Evolutionary conservation across 2,797 vertebrate species (phyloP), one percentile per base, ranked within the genome.

Genomic region (Alosa sapidissima): DNA sequence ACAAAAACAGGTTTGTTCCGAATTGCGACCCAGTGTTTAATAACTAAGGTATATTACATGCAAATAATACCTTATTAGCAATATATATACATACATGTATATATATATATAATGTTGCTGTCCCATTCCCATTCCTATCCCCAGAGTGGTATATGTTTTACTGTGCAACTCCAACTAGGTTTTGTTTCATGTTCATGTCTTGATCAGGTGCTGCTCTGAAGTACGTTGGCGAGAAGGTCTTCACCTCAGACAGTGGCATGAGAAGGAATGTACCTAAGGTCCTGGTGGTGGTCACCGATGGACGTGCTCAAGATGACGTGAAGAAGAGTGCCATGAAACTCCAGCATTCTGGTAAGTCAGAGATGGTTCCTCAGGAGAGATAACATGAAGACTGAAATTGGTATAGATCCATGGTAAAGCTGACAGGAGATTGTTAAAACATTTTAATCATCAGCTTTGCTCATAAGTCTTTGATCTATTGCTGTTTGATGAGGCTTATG

Each of bases 281-380:
- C 85, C 94, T 99, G 58, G 98, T 99, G 84, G 98, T 99, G 36
- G 98, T 99, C 88, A 99, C 98, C 0, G 98, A 99, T 1, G 98
- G 98, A 85, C 96, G 98, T 75, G 99, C 98, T 65, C 98, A 99
- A 93, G 98, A 99, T 58, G 98, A 99, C 0, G 97, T 99, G 87
- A 98, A 97, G 94, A 98, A 99, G 93, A 97, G 95, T 0, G 98
- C 98, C 1, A 91, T 96, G 0, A 91, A 96, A 89, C 96, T 99
- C 89, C 98, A 98, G 89, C 97, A 98, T 49, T 94, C 98, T 41
- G 98, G 98, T 99, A 93, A 91, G 94, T 19, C 14, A 75, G 36
- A 41, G 6, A 41, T 41, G 9, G 10, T 14, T 11, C 11, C 65
- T 8, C 10, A 36, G 28, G 65, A 41, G 13, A 72, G 11, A 65